Percentiles rank a stretch among this genome's conserved stretches.
Conservation (phyloP, 2,113 vertebrate genomes). For the Pterocles burchelli region DNA sequence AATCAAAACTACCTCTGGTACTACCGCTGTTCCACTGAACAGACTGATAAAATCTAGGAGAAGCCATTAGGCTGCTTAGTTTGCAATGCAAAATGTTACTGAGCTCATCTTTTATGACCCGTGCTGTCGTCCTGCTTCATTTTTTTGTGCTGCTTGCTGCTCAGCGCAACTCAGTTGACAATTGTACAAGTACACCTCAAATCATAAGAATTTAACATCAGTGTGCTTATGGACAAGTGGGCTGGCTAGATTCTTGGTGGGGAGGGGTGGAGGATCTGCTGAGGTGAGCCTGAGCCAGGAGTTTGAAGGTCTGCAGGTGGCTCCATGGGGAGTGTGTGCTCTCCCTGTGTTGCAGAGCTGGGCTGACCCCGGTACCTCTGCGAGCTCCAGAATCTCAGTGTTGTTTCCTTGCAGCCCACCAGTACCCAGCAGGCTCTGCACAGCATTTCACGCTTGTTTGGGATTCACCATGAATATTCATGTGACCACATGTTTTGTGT, state of each 20-base stretch:
- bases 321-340: not conserved
- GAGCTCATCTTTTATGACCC: not conserved
- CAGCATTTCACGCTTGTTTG: not conserved
- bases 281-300: fast-evolving
- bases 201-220: not conserved
- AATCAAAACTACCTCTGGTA: not conserved
- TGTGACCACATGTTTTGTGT: not conserved
- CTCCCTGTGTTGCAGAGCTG: not conserved
- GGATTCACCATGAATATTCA: not conserved
- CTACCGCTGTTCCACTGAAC: not conserved
- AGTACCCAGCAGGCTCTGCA: not conserved
- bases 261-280: not conserved
- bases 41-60: not conserved
- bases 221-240: not conserved
- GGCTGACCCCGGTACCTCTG: not conserved
- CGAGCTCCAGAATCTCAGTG: not conserved
- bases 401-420: not conserved
- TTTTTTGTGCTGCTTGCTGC: not conserved
- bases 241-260: not conserved
- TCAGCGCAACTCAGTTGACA: not conserved
- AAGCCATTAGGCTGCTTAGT: not conserved
- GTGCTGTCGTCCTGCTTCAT: not conserved
- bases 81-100: not conserved
- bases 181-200: not conserved
- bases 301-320: not conserved